Conservation (phyloP, 2,113 vertebrate genomes). For the Phaethornis superciliosus region DNA sequence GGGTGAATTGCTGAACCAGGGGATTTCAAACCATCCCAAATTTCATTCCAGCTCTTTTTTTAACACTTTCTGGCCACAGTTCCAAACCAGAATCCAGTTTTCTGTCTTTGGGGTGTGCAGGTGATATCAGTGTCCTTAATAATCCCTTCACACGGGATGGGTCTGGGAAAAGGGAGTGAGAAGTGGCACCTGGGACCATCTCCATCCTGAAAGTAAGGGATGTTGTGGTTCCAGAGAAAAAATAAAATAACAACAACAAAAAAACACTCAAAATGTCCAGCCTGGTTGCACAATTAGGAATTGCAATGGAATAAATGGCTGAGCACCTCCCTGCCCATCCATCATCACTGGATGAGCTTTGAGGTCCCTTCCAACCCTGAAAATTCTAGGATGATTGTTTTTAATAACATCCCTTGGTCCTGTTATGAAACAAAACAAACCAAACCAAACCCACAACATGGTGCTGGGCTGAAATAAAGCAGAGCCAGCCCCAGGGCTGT, state of each 20-base stretch:
- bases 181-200: neutral
- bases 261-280: neutral
- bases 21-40: neutral
- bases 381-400: too few relatives aligned
- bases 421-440: too few relatives aligned
- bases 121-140: neutral
- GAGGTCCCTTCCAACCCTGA: too few relatives aligned
- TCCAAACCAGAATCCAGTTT: neutral
- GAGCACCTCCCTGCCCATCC: too few relatives aligned
- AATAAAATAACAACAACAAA: too few relatives aligned
- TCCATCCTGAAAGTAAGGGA: neutral
- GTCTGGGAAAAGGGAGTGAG: neutral
- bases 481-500: too few relatives aligned
- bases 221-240: too few relatives aligned
- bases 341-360: too few relatives aligned
- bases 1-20: fast-evolving
- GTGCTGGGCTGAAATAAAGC: too few relatives aligned
- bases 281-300: neutral
- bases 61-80: fast-evolving
- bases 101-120: neutral
- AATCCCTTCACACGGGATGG: neutral
- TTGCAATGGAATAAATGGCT: neutral
- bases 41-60: neutral
- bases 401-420: too few relatives aligned
- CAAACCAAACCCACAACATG: too few relatives aligned